Evolutionary conservation across 2,888 invertebrate species (phyloP), one percentile per base, ranked within the genome.

Genomic region (Octodonta nipae): DNA sequence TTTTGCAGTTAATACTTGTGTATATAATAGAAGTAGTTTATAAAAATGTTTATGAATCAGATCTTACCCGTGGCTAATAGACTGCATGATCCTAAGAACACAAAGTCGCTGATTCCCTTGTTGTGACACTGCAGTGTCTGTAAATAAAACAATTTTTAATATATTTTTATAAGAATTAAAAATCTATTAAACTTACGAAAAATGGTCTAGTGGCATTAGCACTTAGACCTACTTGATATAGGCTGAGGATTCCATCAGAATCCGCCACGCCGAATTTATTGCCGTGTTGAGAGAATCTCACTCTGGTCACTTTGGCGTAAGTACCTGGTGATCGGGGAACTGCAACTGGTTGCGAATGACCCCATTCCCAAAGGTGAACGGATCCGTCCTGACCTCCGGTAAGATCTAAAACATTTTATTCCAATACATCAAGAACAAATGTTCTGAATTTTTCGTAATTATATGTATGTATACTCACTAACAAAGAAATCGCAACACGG

Each of bases 191-290:
- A 73, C 85, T 79, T 64, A 88, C 88, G 64, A 87, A 88, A 68
- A 86, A 89, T 0, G 88, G 86, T 40, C 85, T 65, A 37, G 75
- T 75, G 26, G 78, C 75, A 46, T 77, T 75, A 26, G 79, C 72
- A 43, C 83, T 75, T 38, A 85, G 72, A 26, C 81, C 80, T 38
- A 91, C 81, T 70, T 92, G 92, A 81, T 91, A 98, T 51, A 98
- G 69, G 50, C 92, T 92, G 12, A 98, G 68, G 58, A 89, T 86
- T 12, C 98, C 98, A 60, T 98, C 98, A 0, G 89, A 87, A 65
- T 98, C 98, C 13, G 88, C 88, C 2, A 95, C 93, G 16, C 96
- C 96, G 63, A 98, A 95, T 66, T 96, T 96, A 66, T 93, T 95
- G 36, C 95, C 95, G 61, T 95, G 92, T 55, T 88, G 85, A 28